A percentile compares a stretch with the other conserved stretches of the same genome.
Conservation (phyloP, 2,113 vertebrate species). For the Cettia cetti region DNA sequence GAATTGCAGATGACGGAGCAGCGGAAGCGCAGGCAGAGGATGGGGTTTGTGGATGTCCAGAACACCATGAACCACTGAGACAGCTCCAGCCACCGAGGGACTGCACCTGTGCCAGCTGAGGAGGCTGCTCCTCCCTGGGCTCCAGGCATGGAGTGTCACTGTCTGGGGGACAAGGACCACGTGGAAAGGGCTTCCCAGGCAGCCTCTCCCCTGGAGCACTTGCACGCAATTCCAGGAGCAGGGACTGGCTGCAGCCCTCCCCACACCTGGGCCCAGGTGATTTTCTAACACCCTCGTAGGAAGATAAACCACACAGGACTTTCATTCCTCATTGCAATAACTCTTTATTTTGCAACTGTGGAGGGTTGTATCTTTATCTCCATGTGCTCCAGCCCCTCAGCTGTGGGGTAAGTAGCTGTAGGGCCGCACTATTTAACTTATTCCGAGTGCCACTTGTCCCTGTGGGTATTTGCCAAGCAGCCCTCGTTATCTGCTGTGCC, state of each 20-base stretch:
- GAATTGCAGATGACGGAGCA: constrained; percentile 92
- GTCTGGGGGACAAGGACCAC: not conserved
- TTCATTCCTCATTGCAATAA: constrained; percentile 36
- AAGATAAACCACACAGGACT: constrained; percentile 24
- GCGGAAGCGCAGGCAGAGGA: constrained; percentile 91
- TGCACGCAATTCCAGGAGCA: not conserved
- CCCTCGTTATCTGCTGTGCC: not conserved
- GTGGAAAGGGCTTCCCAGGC: not conserved
- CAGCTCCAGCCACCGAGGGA: not conserved
- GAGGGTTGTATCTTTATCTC: constrained; percentile 39
- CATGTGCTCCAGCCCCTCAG: constrained; percentile 49
- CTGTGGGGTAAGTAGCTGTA: constrained; percentile 37
- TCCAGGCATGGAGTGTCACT: not conserved
- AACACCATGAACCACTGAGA: constrained; percentile 74
- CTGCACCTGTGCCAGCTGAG: not conserved
- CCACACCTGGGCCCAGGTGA: not conserved
- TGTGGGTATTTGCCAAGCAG: constrained; percentile 16
- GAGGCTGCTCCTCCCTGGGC: not conserved
- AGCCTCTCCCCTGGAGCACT: not conserved
- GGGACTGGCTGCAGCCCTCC: not conserved
- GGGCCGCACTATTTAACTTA: constrained; percentile 72
- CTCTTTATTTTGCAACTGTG: constrained; percentile 21
- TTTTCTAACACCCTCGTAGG: constrained; percentile 45
- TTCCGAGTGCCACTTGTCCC: constrained; percentile 30
- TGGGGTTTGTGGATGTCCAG: constrained; percentile 94